Percentiles rank a stretch among this genome's conserved stretches.
phyloP scores from a whole-genome alignment of 2,113 vertebrate species.

The Heliornis fulica region DNA sequence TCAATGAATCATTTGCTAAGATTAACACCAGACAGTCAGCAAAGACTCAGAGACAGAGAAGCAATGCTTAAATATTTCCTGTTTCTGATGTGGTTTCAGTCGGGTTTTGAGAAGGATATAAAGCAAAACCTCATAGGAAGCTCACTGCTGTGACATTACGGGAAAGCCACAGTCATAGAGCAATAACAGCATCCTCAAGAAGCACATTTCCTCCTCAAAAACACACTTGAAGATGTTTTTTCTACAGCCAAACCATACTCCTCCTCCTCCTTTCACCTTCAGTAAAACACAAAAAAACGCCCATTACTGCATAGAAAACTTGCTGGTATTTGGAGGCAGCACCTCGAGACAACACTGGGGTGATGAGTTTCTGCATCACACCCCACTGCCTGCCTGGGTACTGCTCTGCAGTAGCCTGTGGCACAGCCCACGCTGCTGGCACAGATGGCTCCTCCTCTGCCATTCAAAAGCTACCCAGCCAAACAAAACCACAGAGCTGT shows the following conservation, averaged over 20 bases:
- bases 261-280: fast-evolving
- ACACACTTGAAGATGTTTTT: background rate
- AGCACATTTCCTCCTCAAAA: background rate
- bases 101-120: slow-evolving; percentile 21
- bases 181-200: background rate
- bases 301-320: background rate
- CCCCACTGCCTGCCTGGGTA: background rate
- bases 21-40: slow-evolving; percentile 25
- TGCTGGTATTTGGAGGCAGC: background rate
- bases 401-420: background rate
- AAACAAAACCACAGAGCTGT: background rate
- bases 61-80: background rate
- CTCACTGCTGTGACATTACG: background rate
- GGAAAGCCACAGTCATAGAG: background rate
- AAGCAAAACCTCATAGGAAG: slow-evolving; percentile 40
- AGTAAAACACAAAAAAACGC: background rate
- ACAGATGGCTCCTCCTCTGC: background rate
- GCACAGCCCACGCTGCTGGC: background rate
- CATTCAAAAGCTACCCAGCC: background rate
- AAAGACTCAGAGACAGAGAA: slow-evolving; percentile 1
- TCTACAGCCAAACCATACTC: background rate
- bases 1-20: slow-evolving; percentile 18
- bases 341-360: background rate
- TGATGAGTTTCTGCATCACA: background rate
- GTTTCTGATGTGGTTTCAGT: slow-evolving; percentile 38